A percentile compares a stretch with the other conserved stretches of the same genome.
These are phyloP conservation scores for Pogonocherus hispidulus DNA, from an alignment of 2,888 invertebrate genomes.

Conservation along the genomic window DNA sequence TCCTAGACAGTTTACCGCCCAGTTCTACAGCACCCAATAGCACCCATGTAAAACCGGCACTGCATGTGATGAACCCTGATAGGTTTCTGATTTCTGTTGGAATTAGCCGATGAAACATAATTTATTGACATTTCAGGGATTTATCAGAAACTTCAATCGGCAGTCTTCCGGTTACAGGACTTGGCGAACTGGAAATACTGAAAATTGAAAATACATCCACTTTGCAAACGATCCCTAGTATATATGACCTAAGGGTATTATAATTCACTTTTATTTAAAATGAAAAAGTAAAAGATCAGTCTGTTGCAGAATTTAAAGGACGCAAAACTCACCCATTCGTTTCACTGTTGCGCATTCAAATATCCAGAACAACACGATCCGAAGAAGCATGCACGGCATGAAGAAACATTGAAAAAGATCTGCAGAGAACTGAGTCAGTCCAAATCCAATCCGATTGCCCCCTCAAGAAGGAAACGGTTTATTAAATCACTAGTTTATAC, in stretches of 20 bases:
- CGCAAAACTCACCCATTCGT: constrained; percentile 85
- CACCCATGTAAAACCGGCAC: too few relatives aligned
- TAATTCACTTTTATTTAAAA: not conserved
- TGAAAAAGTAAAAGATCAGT: not conserved
- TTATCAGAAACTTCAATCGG: constrained; percentile 85
- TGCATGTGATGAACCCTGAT: too few relatives aligned
- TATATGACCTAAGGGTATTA: constrained; percentile 82
- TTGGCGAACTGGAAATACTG: constrained; percentile 79
- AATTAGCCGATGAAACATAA: too few relatives aligned
- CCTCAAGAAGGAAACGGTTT: constrained; percentile 44
- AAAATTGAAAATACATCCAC: constrained; percentile 81
- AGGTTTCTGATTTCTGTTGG: too few relatives aligned
- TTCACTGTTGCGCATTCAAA: constrained; percentile 92
- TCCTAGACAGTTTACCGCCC: too few relatives aligned
- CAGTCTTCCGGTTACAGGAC: constrained; percentile 79
- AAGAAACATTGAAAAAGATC: constrained; percentile 69
- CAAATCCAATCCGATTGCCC: constrained; percentile 27
- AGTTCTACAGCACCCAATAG: too few relatives aligned
- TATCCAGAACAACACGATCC: constrained; percentile 88
- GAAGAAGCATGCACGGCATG: constrained; percentile 74
- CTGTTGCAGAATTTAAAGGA: constrained; percentile 74
- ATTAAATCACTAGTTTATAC: constrained; percentile 19
- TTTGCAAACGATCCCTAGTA: constrained; percentile 85
- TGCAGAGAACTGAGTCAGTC: constrained; percentile 52
- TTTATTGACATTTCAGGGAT: constrained; percentile 83